Percentiles rank a stretch among this genome's conserved stretches.
Evolutionary conservation across 2,888 invertebrate species (phyloP).

Genomic region (Drosophila suboccidentalis): DNA sequence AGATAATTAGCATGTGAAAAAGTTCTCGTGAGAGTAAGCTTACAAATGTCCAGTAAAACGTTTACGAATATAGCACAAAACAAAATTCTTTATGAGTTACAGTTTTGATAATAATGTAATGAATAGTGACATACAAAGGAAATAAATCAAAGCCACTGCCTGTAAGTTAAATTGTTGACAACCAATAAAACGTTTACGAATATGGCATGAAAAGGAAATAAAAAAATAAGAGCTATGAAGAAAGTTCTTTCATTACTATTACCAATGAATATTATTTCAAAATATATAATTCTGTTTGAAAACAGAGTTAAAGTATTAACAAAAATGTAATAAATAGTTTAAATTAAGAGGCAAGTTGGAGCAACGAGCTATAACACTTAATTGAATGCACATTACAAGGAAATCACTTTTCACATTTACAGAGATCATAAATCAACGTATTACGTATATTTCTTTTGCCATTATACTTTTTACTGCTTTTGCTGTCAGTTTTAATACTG

Average conservation of each 20-base stretch:
- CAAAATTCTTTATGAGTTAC: neutral
- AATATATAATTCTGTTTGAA: neutral
- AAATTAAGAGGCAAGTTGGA: neutral
- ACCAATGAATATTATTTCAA: neutral
- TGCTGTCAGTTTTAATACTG: conserved; percentile 57
- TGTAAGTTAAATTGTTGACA: no score
- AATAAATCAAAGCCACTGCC: no score
- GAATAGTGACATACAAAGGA: no score
- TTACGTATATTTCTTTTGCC: conserved; percentile 35
- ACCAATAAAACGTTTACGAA: neutral
- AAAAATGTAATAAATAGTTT: neutral
- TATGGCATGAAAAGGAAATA: no score
- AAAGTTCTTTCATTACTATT: neutral
- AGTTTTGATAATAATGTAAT: no score
- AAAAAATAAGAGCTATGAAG: no score
- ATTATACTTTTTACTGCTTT: conserved; percentile 43
- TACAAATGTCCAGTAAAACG: neutral
- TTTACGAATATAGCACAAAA: neutral
- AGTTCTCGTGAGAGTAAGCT: no score
- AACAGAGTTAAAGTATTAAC: neutral
- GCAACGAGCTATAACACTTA: conserved; percentile 10
- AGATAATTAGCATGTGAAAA: no score
- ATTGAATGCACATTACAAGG: conserved; percentile 20
- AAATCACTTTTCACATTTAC: conserved; percentile 15
- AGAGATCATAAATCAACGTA: conserved; percentile 63